These are phyloP conservation scores for Crocuta crocuta DNA, from an alignment of 2,113 vertebrate genomes.

Conservation along the genomic window DNA sequence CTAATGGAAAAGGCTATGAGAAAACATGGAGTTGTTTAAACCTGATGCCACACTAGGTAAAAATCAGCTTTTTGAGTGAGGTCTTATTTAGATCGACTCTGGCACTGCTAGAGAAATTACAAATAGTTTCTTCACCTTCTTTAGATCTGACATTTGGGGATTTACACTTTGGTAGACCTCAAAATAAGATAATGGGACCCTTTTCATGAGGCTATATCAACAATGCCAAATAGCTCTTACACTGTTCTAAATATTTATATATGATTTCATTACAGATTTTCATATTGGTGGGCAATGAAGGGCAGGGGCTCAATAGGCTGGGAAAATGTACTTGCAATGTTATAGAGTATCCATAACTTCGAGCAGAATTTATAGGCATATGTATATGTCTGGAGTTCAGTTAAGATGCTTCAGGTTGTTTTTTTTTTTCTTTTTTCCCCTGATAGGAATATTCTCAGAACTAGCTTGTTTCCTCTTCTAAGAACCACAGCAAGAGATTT, in stretches of 20 bases:
- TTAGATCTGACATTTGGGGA: neutral
- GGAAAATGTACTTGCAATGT: neutral
- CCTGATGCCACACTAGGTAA: neutral
- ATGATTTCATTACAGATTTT: neutral
- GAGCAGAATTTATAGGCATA: neutral
- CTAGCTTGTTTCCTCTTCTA: neutral
- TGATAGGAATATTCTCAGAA: neutral
- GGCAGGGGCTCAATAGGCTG: neutral
- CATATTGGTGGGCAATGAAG: neutral
- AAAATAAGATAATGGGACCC: neutral
- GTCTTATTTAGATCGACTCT: neutral
- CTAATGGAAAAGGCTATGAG: constrained; percentile 1
- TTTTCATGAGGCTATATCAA: neutral
- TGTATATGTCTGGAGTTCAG: neutral
- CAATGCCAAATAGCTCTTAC: neutral
- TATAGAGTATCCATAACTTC: neutral
- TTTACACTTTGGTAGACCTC: neutral
- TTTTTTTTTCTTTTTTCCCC: neutral
- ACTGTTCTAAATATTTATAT: neutral
- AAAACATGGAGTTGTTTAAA: constrained; percentile 29
- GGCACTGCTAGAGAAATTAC: neutral
- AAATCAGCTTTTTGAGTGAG: neutral
- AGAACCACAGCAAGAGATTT: neutral
- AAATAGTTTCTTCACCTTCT: neutral
- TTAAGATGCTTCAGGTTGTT: neutral